Evolutionary conservation across 2,113 vertebrate genomes (phyloP).

Genomic region (Phalacrocorax pelagicus): DNA sequence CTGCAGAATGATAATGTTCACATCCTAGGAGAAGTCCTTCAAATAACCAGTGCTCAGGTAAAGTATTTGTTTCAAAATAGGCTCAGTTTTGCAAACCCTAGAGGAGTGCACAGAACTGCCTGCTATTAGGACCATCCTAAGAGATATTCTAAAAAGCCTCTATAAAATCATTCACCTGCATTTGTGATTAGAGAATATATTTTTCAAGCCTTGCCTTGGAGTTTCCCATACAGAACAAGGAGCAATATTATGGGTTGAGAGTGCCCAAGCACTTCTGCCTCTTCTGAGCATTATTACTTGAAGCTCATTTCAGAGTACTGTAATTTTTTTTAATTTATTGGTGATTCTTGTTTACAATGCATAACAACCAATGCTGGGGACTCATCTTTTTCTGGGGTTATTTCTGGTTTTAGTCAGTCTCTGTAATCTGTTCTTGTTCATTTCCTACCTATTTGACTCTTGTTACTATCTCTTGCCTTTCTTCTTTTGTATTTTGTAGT

Average conservation of each 20-base stretch:
- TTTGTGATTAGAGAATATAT: not conserved
- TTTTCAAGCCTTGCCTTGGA: not conserved
- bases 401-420: not conserved
- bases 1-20: constrained; percentile 78
- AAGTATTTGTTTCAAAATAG: not conserved
- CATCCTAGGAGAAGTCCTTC: constrained; percentile 79
- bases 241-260: not conserved
- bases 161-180: not conserved
- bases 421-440: not conserved
- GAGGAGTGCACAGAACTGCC: not conserved
- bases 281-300: not conserved
- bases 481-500: not conserved
- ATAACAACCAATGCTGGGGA: not conserved
- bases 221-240: not conserved
- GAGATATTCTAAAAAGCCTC: not conserved
- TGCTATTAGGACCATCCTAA: not conserved
- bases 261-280: not conserved
- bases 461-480: not conserved
- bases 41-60: constrained; percentile 86
- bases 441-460: not conserved
- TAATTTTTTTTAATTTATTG: not conserved
- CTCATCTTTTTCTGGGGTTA: not conserved
- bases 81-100: not conserved
- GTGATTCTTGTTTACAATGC: not conserved
- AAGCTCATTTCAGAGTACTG: not conserved